Percentiles rank a stretch among this genome's conserved stretches.
These are phyloP conservation scores for Pipistrellus pygmaeus DNA, from an alignment of 2,797 vertebrate genomes.

Conservation along the genomic window DNA sequence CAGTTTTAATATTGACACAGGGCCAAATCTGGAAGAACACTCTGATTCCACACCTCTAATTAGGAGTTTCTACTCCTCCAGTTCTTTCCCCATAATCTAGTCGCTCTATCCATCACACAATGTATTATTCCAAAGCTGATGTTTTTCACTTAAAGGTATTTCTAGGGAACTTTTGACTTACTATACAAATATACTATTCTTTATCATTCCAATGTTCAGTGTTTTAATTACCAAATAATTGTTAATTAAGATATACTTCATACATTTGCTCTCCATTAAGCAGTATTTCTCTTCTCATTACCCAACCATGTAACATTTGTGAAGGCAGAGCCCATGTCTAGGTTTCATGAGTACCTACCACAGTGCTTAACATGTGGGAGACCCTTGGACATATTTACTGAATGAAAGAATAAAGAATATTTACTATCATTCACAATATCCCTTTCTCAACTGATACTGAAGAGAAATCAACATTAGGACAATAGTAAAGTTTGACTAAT, in stretches of 20 bases:
- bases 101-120: not conserved
- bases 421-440: not conserved
- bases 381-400: not conserved
- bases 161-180: not conserved
- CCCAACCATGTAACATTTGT: not conserved
- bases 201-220: not conserved
- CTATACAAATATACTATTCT: not conserved
- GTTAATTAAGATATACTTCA: not conserved
- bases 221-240: conserved; percentile 25
- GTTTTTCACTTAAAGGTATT: not conserved
- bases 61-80: not conserved
- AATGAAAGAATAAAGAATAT: not conserved
- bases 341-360: not conserved
- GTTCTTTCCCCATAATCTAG: not conserved
- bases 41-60: not conserved
- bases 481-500: conserved; percentile 3
- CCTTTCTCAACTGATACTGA: conserved; percentile 5
- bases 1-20: not conserved
- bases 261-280: conserved; percentile 1
- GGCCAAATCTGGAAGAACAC: not conserved
- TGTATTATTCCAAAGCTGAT: not conserved
- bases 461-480: conserved; percentile 44
- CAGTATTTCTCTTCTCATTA: not conserved
- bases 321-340: not conserved
- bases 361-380: not conserved